Evolutionary conservation across 1,140 invertebrate genomes (phyloP).

Genomic region (Penaeus vannamei): DNA sequence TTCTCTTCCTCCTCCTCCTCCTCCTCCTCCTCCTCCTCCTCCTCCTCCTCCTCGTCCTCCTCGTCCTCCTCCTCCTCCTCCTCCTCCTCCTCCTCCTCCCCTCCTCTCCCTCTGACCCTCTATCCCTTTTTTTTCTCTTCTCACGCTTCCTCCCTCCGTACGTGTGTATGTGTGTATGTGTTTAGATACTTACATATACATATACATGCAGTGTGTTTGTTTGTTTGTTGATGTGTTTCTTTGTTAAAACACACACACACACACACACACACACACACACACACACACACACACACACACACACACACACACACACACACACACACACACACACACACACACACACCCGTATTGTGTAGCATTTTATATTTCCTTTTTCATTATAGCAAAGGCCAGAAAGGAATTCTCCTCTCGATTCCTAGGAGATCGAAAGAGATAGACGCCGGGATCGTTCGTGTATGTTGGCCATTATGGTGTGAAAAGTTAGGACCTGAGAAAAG

Average conservation of each 20-base stretch:
- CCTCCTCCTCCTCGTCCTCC: constrained; percentile 30
- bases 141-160: neutral
- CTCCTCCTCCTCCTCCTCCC: no score
- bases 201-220: neutral
- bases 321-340: constrained; percentile 42
- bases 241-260: neutral
- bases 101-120: neutral
- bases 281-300: neutral
- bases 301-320: constrained; percentile 23
- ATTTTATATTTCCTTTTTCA: no score
- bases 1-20: neutral
- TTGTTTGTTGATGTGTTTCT: no score
- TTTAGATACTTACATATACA: constrained; percentile 2
- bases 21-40: constrained; percentile 17
- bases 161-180: neutral
- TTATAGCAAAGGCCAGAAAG: no score
- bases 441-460: no score
- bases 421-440: no score
- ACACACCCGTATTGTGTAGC: neutral
- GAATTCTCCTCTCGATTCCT: no score
- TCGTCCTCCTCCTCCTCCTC: neutral
- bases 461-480: no score
- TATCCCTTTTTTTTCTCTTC: neutral
- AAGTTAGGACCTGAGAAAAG: no score
- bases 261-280: neutral